phyloP scores from a whole-genome alignment of 2,797 vertebrate species.

The Mionectes olivaceus region DNA sequence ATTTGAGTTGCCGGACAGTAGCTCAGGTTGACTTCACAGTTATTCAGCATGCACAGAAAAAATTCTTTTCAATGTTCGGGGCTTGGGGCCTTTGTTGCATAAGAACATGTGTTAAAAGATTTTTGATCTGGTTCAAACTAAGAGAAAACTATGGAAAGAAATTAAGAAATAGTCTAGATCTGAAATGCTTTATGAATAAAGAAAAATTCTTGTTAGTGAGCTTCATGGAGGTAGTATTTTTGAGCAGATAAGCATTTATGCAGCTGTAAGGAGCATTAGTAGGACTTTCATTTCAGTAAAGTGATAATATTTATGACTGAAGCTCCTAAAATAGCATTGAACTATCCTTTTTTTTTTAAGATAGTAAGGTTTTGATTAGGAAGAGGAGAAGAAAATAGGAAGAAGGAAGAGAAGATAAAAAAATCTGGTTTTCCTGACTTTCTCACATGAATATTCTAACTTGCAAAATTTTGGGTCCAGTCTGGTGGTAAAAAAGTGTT shows the following conservation, averaged over 20 bases:
- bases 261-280: not conserved
- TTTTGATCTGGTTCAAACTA: not conserved
- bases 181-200: not conserved
- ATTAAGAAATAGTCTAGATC: not conserved
- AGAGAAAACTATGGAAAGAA: not conserved
- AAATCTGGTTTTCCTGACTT: not conserved
- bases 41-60: not conserved
- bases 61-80: not conserved
- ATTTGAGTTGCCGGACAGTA: not conserved
- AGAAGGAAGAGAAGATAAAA: not conserved
- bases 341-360: not conserved
- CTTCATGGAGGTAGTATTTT: not conserved
- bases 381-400: not conserved
- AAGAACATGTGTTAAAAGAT: not conserved
- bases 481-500: not conserved
- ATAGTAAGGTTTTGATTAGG: not conserved
- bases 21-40: not conserved
- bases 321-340: not conserved
- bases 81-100: not conserved
- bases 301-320: not conserved
- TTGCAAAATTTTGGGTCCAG: not conserved
- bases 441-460: not conserved
- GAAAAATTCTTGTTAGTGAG: not conserved
- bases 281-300: not conserved
- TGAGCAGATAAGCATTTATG: not conserved